Evolutionary conservation across 2,113 vertebrate species (phyloP).

Genomic region (Oryzias javanicus): DNA sequence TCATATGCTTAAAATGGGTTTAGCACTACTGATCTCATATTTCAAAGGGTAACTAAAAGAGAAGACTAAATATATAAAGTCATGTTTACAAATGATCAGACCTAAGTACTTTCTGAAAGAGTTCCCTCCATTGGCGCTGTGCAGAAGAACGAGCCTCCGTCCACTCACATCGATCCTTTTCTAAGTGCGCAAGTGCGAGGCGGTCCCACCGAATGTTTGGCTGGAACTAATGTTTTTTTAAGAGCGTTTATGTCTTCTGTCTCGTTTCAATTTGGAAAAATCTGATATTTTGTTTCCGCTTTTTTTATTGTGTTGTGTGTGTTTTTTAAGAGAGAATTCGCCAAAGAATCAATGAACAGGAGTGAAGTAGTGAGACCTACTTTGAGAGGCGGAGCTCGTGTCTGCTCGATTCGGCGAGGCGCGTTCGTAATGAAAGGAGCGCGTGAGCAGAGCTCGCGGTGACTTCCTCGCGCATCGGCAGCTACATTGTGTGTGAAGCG

Average conservation of each 20-base stretch:
- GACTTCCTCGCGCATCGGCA: conserved; percentile 72
- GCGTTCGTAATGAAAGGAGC: conserved; percentile 76
- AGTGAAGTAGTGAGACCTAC: conserved; percentile 53
- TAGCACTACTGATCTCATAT: no score
- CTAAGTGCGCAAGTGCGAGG: conserved; percentile 60
- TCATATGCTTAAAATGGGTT: no score
- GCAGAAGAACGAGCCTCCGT: no score
- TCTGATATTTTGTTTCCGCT: no score
- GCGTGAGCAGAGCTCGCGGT: conserved; percentile 65
- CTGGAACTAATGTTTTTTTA: not conserved
- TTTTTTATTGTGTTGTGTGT: not conserved
- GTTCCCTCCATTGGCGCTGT: no score
- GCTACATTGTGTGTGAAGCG: conserved; percentile 71
- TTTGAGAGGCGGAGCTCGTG: conserved; percentile 71
- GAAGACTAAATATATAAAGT: no score
- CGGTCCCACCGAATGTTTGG: conserved; percentile 35
- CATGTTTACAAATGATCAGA: no score
- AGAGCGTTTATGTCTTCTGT: not conserved
- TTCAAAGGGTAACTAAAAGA: no score
- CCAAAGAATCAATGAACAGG: conserved; percentile 19
- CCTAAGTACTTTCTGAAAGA: no score
- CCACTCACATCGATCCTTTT: conserved; percentile 22
- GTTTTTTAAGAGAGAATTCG: conserved; percentile 1
- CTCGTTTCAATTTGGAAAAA: no score
- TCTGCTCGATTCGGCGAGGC: conserved; percentile 58